Percentiles rank a stretch among this genome's conserved stretches.
These are phyloP conservation scores for Antheraea assamensis DNA, from an alignment of 2,888 invertebrate species.

Conservation along the genomic window DNA sequence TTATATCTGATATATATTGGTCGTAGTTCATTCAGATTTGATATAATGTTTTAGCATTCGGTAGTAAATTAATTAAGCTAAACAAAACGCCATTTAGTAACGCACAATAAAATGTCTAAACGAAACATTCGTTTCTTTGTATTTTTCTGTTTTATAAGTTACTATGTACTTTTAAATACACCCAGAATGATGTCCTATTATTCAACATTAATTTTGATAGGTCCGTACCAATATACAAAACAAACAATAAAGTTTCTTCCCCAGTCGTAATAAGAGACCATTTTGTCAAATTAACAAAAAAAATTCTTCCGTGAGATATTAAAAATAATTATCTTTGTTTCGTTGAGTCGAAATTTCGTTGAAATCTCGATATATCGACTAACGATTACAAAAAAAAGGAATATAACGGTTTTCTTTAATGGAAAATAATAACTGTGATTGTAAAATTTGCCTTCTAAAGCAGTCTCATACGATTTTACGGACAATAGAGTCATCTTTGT, in stretches of 20 bases:
- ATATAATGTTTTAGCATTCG: too few species aligned
- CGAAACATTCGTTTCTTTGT: not conserved
- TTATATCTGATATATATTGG: too few species aligned
- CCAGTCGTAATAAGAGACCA: constrained; percentile 33
- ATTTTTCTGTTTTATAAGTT: not conserved
- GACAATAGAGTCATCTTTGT: too few species aligned
- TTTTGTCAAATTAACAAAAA: constrained; percentile 40
- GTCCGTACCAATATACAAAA: not conserved
- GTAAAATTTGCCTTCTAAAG: too few species aligned
- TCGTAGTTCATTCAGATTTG: too few species aligned
- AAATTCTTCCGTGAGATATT: constrained; percentile 40
- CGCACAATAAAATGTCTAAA: too few species aligned
- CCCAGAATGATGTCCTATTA: not conserved
- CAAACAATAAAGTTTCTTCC: constrained; percentile 25
- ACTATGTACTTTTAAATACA: not conserved
- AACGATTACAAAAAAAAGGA: not conserved
- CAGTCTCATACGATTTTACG: too few species aligned
- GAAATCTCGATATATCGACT: not conserved
- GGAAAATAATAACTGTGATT: too few species aligned
- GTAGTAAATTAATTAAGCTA: too few species aligned
- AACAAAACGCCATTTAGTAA: too few species aligned
- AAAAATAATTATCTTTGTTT: constrained; percentile 37
- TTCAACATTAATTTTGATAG: not conserved
- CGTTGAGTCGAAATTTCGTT: constrained; percentile 11
- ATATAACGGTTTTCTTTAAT: not conserved